Evolutionary conservation across 2,888 invertebrate genomes (phyloP).

Genomic region (Salticus scenicus): DNA sequence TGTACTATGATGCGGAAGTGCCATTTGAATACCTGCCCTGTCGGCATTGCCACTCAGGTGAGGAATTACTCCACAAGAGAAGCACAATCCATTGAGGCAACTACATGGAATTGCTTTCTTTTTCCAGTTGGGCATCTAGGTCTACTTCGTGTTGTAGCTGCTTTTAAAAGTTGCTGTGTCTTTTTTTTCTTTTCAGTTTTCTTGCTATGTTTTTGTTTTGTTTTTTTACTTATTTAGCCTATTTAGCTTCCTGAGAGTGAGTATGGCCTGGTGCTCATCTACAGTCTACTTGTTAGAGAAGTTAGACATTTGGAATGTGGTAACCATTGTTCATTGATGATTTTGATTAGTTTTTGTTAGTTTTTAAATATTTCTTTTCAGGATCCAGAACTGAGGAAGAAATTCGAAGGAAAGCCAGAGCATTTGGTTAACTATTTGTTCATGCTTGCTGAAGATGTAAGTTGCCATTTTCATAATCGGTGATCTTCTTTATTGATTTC

Average conservation of each 20-base stretch:
- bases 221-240: conserved; percentile 39
- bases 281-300: conserved; percentile 28
- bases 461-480: not conserved
- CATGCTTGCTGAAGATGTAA: conserved; percentile 96
- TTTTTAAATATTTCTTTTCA: conserved; percentile 71
- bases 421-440: conserved; percentile 98
- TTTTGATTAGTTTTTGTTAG: conserved; percentile 21
- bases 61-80: conserved; percentile 32
- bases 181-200: conserved; percentile 59
- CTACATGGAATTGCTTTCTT: conserved; percentile 21
- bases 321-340: not conserved
- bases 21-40: conserved; percentile 98
- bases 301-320: conserved; percentile 20
- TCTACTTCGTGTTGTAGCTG: conserved; percentile 45
- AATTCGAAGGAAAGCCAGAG: conserved; percentile 98
- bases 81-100: conserved; percentile 14
- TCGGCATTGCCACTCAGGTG: conserved; percentile 96
- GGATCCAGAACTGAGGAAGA: conserved; percentile 94
- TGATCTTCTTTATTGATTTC: not conserved
- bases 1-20: conserved; percentile 99
- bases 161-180: conserved; percentile 54
- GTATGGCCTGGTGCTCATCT: not conserved
- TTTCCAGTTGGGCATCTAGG: conserved; percentile 30
- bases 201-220: conserved; percentile 26
- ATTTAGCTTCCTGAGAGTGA: conserved; percentile 7